Percentiles rank a stretch among this genome's conserved stretches.
Evolutionary conservation across 1,140 invertebrate species (phyloP).

Genomic region (Monomorium pharaonis): DNA sequence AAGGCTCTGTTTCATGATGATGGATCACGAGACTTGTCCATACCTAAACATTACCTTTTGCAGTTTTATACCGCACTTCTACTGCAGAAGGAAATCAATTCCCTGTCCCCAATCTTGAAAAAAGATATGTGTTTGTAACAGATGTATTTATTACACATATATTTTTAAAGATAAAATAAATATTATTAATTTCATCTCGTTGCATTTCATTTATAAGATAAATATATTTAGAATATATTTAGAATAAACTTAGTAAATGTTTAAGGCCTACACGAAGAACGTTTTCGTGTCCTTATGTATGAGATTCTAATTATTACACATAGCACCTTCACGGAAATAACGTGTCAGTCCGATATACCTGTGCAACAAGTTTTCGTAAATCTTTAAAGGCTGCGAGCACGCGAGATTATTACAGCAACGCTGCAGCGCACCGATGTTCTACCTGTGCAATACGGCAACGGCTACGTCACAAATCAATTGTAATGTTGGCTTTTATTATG

Average conservation of each 20-base stretch:
- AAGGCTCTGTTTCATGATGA: not conserved
- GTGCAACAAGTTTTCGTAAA: constrained; percentile 57
- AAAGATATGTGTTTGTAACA: not conserved
- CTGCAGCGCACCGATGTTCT: not conserved
- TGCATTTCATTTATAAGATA: not conserved
- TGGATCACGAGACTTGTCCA: not conserved
- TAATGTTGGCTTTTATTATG: constrained; percentile 52
- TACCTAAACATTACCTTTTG: not conserved
- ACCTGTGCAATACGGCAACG: not conserved
- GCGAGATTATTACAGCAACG: constrained; percentile 31
- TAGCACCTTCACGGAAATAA: not conserved
- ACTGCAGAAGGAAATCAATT: not conserved
- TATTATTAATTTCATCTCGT: not conserved
- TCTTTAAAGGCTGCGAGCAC: constrained; percentile 38
- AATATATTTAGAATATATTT: not conserved
- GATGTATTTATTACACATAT: too few relatives aligned
- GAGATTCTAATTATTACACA: not conserved
- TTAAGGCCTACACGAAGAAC: not conserved
- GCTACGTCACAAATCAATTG: constrained; percentile 49
- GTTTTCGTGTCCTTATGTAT: not conserved
- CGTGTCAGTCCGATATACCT: not conserved
- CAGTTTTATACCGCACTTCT: not conserved
- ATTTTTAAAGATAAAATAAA: not conserved
- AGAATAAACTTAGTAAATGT: not conserved
- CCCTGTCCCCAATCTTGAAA: not conserved